Base-by-base conservation (phyloP, 2,888 invertebrate genomes). In the Acholoe squamosa region DNA sequence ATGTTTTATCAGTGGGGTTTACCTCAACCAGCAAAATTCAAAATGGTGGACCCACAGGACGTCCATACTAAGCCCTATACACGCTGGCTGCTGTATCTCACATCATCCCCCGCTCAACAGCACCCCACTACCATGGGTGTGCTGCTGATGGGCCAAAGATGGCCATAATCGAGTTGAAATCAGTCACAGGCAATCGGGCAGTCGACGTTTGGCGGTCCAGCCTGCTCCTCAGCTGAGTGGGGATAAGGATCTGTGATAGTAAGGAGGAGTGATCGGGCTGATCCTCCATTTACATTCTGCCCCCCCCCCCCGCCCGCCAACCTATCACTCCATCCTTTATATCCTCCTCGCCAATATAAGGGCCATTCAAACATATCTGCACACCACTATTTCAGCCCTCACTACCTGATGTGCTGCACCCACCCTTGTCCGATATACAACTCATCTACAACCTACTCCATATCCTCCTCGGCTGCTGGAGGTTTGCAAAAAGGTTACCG, bases 151-250 rank as follows among this genome's bases (percentile, higher is more conserved):
- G 51, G 34, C 84, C 51, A 51, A 84, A 51, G 84, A 84, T 84
- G 43, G 43, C 84, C 43, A 43, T 84, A 84, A 84, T 84, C 84
- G 51, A 84, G 84, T 84, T 84, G 84, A 51, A 1, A 28, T 22
- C 22, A 10, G 43, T 33, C 43, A 61, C 22, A 61, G 61, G 61
- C 22, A 61, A 61, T 61, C 61, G 61, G 61, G 19, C 19, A 19
- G 61, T 61, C 7, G 61, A 19, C 19, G 22, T 61, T 61, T 61
- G 61, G 61, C 61, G 22, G n/a, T 19, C 61, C 61, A 19, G 61
- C 61, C 43, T 3, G 43, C 43, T 43, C 43, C 43, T 43, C 43
- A 43, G 25, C 71, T 28, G 25, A 5, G 71, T 71, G 12, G 25
- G 71, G 71, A 71, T 71, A 71, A 71, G 71, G 71, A 71, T 71